Evolutionary conservation across 2,888 invertebrate genomes (phyloP).

Genomic region (Amorpha juglandis): DNA sequence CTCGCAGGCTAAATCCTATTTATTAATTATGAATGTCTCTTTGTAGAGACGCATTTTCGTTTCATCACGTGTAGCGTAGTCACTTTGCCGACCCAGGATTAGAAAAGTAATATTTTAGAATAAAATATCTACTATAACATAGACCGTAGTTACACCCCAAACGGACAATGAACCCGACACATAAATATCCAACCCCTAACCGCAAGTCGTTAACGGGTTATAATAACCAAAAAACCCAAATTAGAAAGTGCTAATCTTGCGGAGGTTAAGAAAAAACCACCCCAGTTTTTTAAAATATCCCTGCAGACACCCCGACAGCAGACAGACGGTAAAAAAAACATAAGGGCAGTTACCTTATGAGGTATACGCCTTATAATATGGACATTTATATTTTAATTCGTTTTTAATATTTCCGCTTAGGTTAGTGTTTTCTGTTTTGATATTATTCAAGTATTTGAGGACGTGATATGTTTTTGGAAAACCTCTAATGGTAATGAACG

Average conservation of each 20-base stretch:
- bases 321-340: constrained; percentile 9
- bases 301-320: background rate
- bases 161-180: constrained; percentile 16
- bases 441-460: background rate
- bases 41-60: too few relatives aligned
- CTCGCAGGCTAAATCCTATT: too few relatives aligned
- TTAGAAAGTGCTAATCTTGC: constrained; percentile 65
- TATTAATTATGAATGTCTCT: too few relatives aligned
- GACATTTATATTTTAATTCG: constrained; percentile 19
- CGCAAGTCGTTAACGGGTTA: constrained; percentile 50
- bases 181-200: constrained; percentile 32
- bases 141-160: background rate
- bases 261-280: constrained; percentile 45
- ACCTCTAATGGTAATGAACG: background rate
- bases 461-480: constrained; percentile 3
- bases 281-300: constrained; percentile 14
- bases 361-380: background rate
- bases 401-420: constrained; percentile 15
- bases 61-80: too few relatives aligned
- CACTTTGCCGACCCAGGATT: too few relatives aligned
- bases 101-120: too few relatives aligned
- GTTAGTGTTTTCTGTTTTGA: constrained; percentile 4
- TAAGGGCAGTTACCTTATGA: background rate
- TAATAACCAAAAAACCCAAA: constrained; percentile 46
- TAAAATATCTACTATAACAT: too few relatives aligned